These are phyloP conservation scores for Daphoenositta chrysoptera DNA, from an alignment of 2,113 vertebrate species.

Conservation along the genomic window DNA sequence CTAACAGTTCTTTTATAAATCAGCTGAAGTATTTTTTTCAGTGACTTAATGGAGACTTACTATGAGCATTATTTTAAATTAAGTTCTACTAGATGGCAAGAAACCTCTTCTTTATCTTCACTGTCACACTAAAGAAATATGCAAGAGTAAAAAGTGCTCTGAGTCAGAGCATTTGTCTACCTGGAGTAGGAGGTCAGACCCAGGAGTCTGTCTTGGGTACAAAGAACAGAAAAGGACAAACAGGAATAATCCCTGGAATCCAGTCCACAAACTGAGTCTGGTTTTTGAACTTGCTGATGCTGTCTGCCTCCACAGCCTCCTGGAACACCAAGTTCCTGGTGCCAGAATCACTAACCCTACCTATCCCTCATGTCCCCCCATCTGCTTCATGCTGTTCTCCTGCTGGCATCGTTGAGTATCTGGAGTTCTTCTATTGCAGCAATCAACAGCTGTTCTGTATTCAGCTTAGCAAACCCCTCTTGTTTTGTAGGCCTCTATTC, in stretches of 20 bases:
- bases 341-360: neutral
- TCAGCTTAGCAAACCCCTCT: neutral
- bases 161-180: neutral
- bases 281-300: neutral
- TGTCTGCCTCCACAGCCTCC: neutral
- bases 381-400: neutral
- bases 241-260: neutral
- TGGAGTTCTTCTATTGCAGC: rapidly evolving
- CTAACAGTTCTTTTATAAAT: neutral
- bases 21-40: neutral
- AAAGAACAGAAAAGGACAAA: neutral
- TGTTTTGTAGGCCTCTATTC: neutral
- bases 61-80: neutral
- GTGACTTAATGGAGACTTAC: neutral
- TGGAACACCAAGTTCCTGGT: neutral
- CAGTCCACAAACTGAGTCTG: neutral
- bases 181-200: too few species aligned
- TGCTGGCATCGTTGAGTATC: rapidly evolving
- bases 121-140: neutral
- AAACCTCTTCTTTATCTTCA: neutral
- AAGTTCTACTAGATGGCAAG: neutral
- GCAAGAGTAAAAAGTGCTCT: neutral
- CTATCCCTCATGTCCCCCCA: neutral
- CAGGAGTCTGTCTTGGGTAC: neutral
- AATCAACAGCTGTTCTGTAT: neutral